Percentiles rank a stretch among this genome's conserved stretches.
These are phyloP conservation scores for Nyctereutes procyonoides DNA, from an alignment of 2,113 vertebrate species.

Conservation along the genomic window DNA sequence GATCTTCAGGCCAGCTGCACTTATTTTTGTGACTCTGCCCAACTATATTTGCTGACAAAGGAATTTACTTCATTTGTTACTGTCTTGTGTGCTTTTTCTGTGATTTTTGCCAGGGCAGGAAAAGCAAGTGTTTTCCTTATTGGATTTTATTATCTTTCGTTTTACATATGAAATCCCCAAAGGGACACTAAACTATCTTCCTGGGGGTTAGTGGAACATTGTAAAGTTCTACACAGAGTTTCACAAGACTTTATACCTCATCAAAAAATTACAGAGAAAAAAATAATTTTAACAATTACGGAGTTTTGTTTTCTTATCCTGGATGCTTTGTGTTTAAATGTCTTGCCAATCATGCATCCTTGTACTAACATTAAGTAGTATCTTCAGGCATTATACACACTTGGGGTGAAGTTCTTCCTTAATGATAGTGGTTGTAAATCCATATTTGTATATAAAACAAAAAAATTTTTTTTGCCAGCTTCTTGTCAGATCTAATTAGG, in stretches of 20 bases:
- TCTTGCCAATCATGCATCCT: not conserved
- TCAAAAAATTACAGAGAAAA: too few species aligned
- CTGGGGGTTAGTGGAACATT: not conserved
- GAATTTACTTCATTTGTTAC: not conserved
- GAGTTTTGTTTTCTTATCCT: too few species aligned
- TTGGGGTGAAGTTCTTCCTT: not conserved
- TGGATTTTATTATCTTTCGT: conserved; percentile 28
- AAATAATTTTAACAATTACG: too few species aligned
- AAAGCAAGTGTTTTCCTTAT: conserved; percentile 21
- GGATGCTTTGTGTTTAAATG: not conserved
- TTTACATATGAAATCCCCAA: conserved; percentile 12
- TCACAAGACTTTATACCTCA: not conserved
- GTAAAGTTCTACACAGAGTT: not conserved
- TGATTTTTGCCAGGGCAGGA: not conserved
- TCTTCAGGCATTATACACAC: not conserved
- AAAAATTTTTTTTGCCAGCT: not conserved
- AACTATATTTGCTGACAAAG: not conserved
- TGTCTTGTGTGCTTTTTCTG: not conserved
- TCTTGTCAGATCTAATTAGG: not conserved
- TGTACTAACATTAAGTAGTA: not conserved
- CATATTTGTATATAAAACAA: not conserved
- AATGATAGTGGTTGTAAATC: not conserved
- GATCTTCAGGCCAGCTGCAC: not conserved
- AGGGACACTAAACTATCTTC: not conserved
- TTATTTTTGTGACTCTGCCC: not conserved